Evolutionary conservation across 2,113 vertebrate species (phyloP), one percentile per base, ranked within the genome.

Genomic region (Lepidothrix coronata): DNA sequence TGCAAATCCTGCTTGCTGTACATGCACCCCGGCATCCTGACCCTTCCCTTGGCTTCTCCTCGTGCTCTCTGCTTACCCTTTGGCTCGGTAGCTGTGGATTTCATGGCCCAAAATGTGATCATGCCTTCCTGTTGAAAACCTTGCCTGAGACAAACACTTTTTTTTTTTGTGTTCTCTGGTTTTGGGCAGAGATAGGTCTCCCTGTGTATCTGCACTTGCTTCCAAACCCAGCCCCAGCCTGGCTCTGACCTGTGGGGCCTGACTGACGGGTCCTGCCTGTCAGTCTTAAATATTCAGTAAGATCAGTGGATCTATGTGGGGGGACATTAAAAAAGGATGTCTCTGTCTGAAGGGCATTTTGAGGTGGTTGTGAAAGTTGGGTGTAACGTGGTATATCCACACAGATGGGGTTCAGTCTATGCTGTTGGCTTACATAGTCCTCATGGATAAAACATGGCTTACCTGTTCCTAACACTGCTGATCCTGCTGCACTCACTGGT

Each of bases 191-290:
- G 35, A 9, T 39, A 19, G 1, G 1, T 67, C n/a, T 54, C 35
- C 27, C 9, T 68, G 20, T n/a, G 12, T 44, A 19, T 30, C 68
- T 52, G 59, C 0, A 1, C 18, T 58, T n/a, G 19, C 11, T 79
- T 71, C 83, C 66, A 78, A 85, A 22, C 41, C 19, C 59, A 67
- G 43, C 66, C 62, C 2, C 3, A 62, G n/a, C 30, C 35, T 25
- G 44, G 43, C 52, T 61, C n/a, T 37, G 46, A 66, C 43, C 37
- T 5, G 3, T 44, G 61, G 33, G 35, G 10, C 15, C 72, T 52
- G 58, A 15, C 33, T 1, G 4, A 74, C 10, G 0, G 0, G 8
- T 52, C 61, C 49, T 79, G 41, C 37, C 55, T 72, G 39, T 37
- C 41, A 25, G n/a, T 35, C 76, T 65, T 66, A 9, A 43, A 1